Conservation (phyloP, 1,140 invertebrate genomes). For the Amyelois transitella region DNA sequence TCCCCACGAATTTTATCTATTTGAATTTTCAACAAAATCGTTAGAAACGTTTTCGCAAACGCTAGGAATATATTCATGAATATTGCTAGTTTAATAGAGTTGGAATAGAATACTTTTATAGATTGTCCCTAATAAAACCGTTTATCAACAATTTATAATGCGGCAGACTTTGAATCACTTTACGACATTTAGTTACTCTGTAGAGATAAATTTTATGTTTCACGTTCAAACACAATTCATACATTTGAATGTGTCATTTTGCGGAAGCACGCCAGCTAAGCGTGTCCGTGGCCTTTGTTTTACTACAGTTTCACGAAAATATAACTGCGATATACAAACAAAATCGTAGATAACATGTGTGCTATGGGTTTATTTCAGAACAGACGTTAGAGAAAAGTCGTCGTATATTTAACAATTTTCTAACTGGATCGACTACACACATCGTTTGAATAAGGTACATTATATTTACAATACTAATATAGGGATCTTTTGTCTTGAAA, state of each 20-base stretch:
- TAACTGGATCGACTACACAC: background rate
- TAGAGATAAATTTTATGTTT: background rate
- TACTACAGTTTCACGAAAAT: background rate
- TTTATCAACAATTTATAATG: too few species aligned
- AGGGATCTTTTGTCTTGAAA: background rate
- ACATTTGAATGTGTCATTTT: background rate
- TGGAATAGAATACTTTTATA: too few species aligned
- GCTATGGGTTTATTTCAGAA: background rate
- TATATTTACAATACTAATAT: too few species aligned
- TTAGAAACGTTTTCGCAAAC: too few species aligned
- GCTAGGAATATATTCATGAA: too few species aligned
- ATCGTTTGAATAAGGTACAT: background rate
- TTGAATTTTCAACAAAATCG: too few species aligned
- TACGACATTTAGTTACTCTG: background rate
- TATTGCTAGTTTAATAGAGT: too few species aligned
- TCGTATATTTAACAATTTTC: background rate
- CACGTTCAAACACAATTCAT: background rate
- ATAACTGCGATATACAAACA: background rate
- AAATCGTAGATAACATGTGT: background rate
- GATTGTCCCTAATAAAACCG: too few species aligned
- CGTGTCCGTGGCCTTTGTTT: background rate
- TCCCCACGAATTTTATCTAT: too few species aligned
- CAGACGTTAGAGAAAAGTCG: background rate
- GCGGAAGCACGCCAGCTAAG: background rate
- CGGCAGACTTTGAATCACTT: background rate